phyloP scores from a whole-genome alignment of 2,797 vertebrate species.

The Melanogrammus aeglefinus region DNA sequence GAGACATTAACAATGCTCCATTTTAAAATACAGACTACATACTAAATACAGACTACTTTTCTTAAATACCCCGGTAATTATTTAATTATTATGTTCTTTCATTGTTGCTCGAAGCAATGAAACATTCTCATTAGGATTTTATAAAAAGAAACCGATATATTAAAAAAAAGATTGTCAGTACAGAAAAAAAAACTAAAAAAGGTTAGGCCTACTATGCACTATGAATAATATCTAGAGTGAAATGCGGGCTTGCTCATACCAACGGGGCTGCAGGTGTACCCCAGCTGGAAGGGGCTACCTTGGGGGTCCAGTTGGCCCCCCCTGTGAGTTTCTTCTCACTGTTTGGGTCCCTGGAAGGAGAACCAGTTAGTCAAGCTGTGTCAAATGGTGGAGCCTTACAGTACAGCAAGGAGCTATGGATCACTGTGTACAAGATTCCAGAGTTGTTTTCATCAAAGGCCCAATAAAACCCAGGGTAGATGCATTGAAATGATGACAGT shows the following conservation, averaged over 20 bases:
- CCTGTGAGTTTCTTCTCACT: constrained; percentile 95
- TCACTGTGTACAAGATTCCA: background rate
- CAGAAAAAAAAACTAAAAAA: background rate
- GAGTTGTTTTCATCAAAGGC: background rate
- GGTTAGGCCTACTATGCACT: too few relatives aligned
- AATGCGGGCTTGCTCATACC: constrained; percentile 67
- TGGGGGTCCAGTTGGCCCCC: constrained; percentile 95
- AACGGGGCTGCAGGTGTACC: constrained; percentile 79
- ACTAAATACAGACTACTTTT: background rate
- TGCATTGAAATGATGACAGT: too few relatives aligned
- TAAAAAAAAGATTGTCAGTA: too few relatives aligned
- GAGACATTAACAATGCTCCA: background rate
- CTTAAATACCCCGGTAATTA: background rate
- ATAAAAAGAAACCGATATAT: background rate
- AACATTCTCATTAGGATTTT: background rate
- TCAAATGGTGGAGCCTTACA: background rate
- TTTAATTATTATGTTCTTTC: background rate
- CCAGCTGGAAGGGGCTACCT: constrained; percentile 93
- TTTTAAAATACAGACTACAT: background rate
- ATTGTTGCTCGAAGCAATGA: too few relatives aligned
- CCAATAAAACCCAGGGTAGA: too few relatives aligned
- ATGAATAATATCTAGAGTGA: background rate
- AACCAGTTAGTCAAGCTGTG: constrained; percentile 19
- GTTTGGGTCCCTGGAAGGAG: constrained; percentile 82
- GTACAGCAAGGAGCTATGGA: too few relatives aligned